phyloP scores from a whole-genome alignment of 2,113 vertebrate genomes.

The Silurus glanis region DNA sequence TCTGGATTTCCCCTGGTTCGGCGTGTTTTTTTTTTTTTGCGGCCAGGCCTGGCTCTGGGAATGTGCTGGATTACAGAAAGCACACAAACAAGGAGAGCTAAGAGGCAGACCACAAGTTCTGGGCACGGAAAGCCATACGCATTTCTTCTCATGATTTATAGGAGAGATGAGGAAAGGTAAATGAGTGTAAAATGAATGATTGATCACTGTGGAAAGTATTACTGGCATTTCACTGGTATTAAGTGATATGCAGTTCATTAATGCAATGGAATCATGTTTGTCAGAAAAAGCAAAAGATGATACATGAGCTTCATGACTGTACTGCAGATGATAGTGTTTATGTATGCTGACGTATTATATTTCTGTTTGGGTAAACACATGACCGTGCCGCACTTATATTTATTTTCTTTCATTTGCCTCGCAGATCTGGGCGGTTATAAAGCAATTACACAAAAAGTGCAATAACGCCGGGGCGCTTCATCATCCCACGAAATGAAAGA shows the following conservation, averaged over 20 bases:
- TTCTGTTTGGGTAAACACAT: constrained; percentile 5
- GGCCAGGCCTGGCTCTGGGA: constrained; percentile 34
- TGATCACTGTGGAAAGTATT: not conserved
- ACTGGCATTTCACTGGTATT: not conserved
- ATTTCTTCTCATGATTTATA: constrained; percentile 14
- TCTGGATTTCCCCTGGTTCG: constrained; percentile 38
- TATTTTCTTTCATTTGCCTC: not conserved
- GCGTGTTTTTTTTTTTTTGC: constrained; percentile 33
- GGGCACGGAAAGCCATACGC: constrained; percentile 7
- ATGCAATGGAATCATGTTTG: not conserved
- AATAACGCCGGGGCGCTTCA: not conserved
- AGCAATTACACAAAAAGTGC: not conserved
- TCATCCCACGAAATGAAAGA: constrained; percentile 9
- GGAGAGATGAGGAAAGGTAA: not conserved
- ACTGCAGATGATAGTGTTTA: not conserved
- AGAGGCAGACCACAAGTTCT: constrained; percentile 27
- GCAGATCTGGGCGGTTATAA: not conserved
- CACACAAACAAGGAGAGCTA: constrained; percentile 35
- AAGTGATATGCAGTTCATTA: constrained; percentile 10
- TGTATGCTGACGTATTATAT: not conserved
- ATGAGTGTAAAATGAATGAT: not conserved
- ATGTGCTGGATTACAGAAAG: constrained; percentile 46
- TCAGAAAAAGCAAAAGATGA: not conserved
- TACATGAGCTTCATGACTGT: not conserved
- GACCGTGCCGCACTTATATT: not conserved